A percentile compares a stretch with the other conserved stretches of the same genome.
Evolutionary conservation across 2,888 invertebrate genomes (phyloP).

Genomic region (Margaritifera margaritifera): DNA sequence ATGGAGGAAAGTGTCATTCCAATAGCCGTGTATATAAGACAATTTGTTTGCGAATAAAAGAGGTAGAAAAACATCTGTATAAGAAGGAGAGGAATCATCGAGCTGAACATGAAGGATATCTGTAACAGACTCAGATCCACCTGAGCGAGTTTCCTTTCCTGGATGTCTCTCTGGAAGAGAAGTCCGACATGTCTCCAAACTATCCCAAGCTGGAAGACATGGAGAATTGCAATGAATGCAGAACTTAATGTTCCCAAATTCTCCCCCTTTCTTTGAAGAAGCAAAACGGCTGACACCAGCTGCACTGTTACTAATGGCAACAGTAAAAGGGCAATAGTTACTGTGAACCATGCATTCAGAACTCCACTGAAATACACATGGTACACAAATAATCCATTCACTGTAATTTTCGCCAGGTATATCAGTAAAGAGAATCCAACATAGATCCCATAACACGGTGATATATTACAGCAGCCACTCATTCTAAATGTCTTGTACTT

Average conservation of each 20-base stretch:
- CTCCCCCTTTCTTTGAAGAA: slow-evolving; percentile 47
- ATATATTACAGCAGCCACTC: slow-evolving; percentile 3
- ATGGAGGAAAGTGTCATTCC: slow-evolving; percentile 87
- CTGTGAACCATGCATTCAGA: slow-evolving; percentile 77
- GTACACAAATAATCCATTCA: slow-evolving; percentile 75
- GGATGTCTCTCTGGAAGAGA: slow-evolving; percentile 86
- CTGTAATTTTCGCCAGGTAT: slow-evolving; percentile 50
- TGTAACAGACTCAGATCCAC: slow-evolving; percentile 83
- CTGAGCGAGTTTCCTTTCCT: slow-evolving; percentile 87
- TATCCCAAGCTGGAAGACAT: slow-evolving; percentile 74
- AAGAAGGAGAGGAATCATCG: slow-evolving; percentile 90
- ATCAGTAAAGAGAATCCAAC: slow-evolving; percentile 48
- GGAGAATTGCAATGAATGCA: slow-evolving; percentile 79
- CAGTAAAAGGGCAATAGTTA: slow-evolving; percentile 81
- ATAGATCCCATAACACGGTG: slow-evolving; percentile 50
- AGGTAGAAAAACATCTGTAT: slow-evolving; percentile 84
- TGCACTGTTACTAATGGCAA: slow-evolving; percentile 81
- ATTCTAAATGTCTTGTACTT: too few relatives aligned
- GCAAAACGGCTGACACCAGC: slow-evolving; percentile 75
- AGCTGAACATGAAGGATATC: slow-evolving; percentile 89
- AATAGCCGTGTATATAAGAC: slow-evolving; percentile 80
- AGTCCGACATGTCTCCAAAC: slow-evolving; percentile 84
- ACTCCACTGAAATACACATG: slow-evolving; percentile 64
- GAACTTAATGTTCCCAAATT: slow-evolving; percentile 38
- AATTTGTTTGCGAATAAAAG: slow-evolving; percentile 62